Evolutionary conservation across 2,888 invertebrate species (phyloP), one percentile per base, ranked within the genome.

Genomic region (Drosophila diplacantha): DNA sequence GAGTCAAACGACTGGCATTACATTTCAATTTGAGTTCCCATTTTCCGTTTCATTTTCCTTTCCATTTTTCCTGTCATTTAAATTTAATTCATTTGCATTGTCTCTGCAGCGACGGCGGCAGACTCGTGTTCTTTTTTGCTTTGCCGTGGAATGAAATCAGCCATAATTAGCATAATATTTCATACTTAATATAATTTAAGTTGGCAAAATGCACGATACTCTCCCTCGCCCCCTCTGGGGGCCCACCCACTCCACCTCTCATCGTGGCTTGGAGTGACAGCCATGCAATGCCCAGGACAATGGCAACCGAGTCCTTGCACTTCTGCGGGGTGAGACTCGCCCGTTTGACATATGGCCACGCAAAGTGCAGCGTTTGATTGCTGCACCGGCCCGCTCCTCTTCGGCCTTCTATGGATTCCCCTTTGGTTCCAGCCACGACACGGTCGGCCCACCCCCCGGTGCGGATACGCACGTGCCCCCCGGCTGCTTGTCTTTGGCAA

Each of bases 1-100:
- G 26, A 29, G 46, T 24, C 24, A 24, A 46, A 32, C 41, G 60
- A 61, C 63, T 83, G 83, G 81, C 75, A 78, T 73, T 81, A 73
- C 81, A 81, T 79, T 83, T 83, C 84, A 79, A 81, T 83, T 79
- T 83, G 66, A 62, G 75, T 58, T 50, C 31, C 65, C 67, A 81
- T 61, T 54, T 35, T 35, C 54, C 34, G 44, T 38, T 61, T 56
- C 38, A 35, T 34, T 56, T 69, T 53, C 58, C 44, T 70, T 58
- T 65, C 56, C 65, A 58, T 60, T 61, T 53, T 52, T 54, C 46
- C 44, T 63, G 59, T 67, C 73, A 83, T 79, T 83, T 79, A 75
- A 79, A 75, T 80, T 73, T 73, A 83, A 80, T 83, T 84, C 84
- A 80, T 76, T 84, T 84, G 83, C 82, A 79, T 82, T 83, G 83